Conservation (phyloP, 2,888 invertebrate species). For the Stenurella melanura region DNA sequence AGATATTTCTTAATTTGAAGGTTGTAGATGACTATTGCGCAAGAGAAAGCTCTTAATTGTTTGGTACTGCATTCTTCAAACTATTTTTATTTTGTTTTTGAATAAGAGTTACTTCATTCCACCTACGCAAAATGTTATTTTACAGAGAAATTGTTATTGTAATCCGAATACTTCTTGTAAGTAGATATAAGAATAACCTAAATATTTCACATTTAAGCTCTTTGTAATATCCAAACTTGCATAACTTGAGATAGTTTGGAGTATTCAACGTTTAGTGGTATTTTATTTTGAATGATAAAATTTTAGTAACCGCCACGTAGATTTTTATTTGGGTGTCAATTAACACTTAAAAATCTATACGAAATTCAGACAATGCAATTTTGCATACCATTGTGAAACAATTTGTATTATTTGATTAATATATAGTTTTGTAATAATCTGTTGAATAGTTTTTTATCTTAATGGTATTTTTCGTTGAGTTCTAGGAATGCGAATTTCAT, state of each 20-base stretch:
- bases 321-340: not conserved
- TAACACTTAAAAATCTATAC: not conserved
- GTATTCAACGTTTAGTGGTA: not conserved
- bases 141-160: constrained; percentile 26
- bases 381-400: not conserved
- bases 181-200: constrained; percentile 1
- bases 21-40: constrained; percentile 50
- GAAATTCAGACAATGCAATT: not conserved
- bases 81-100: constrained; percentile 47
- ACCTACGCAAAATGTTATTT: constrained; percentile 42
- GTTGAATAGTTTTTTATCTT: not conserved
- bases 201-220: not conserved
- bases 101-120: constrained; percentile 47
- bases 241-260: not conserved
- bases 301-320: not conserved
- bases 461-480: constrained; percentile 4
- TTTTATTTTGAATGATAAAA: not conserved
- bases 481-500: constrained; percentile 9
- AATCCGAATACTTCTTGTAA: constrained; percentile 5
- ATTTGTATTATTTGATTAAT: not conserved
- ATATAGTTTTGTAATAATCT: not conserved
- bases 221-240: not conserved
- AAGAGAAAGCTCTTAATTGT: constrained; percentile 49
- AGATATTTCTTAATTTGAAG: constrained; percentile 50
- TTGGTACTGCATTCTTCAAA: constrained; percentile 50